These are phyloP conservation scores for Odontocolon sp. DNA, from an alignment of 2,888 invertebrate species.

Conservation along the genomic window DNA sequence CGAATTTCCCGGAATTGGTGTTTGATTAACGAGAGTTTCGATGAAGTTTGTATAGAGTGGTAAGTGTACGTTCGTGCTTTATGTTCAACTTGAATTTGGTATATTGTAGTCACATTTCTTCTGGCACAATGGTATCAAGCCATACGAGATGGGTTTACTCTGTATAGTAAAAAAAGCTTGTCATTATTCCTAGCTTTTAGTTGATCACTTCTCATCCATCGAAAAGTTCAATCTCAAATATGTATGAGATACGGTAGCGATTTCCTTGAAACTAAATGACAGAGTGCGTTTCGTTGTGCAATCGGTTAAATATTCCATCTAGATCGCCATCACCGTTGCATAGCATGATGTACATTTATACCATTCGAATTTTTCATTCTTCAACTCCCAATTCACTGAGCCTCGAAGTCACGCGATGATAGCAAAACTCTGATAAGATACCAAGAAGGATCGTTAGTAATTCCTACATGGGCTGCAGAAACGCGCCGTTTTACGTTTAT, in stretches of 20 bases:
- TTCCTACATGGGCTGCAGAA: not conserved
- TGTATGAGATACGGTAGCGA: too few relatives aligned
- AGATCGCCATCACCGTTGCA: not conserved
- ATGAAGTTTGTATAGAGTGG: conserved; percentile 27
- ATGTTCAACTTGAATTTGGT: conserved; percentile 16
- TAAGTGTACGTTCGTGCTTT: conserved; percentile 13
- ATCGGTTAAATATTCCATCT: not conserved
- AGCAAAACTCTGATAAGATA: conserved; percentile 27
- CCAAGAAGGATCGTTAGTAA: conserved; percentile 22
- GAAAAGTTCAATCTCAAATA: too few relatives aligned
- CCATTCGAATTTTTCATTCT: conserved; percentile 9
- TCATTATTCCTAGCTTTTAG: too few relatives aligned
- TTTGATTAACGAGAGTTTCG: conserved; percentile 57
- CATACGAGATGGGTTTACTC: too few relatives aligned
- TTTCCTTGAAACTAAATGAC: too few relatives aligned
- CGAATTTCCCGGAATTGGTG: conserved; percentile 48
- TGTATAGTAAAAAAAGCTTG: too few relatives aligned
- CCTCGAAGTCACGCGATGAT: conserved; percentile 49
- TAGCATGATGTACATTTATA: not conserved
- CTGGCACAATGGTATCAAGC: too few relatives aligned
- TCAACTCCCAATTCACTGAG: conserved; percentile 8
- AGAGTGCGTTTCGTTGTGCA: too few relatives aligned
- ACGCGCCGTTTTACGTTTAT: not conserved
- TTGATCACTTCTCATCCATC: too few relatives aligned
- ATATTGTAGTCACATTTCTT: not conserved